Evolutionary conservation across 2,797 vertebrate species (phyloP).

Genomic region (Taenioides sp.): DNA sequence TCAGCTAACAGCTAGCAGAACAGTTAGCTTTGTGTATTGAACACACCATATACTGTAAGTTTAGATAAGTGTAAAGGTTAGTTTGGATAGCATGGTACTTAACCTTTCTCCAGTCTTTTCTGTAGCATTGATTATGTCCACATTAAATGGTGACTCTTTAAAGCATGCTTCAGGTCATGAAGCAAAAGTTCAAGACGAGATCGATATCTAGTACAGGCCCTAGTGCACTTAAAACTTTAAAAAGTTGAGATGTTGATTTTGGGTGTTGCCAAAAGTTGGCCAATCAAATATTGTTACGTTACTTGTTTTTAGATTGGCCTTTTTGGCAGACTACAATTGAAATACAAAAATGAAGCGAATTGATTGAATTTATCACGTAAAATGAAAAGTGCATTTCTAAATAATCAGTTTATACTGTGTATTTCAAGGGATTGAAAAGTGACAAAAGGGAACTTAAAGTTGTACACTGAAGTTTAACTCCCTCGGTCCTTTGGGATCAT

Average conservation of each 20-base stretch:
- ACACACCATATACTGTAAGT: slow-evolving; percentile 47
- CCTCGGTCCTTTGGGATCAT: slow-evolving; percentile 80
- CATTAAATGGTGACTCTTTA: slow-evolving; percentile 40
- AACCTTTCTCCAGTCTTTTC: not conserved
- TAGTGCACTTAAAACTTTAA: slow-evolving; percentile 55
- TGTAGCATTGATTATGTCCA: not conserved
- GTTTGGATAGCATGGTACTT: not conserved
- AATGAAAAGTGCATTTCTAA: not conserved
- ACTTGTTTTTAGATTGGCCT: not conserved
- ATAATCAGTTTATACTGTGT: slow-evolving; percentile 8
- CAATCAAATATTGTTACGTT: not conserved
- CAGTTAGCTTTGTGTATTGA: slow-evolving; percentile 63
- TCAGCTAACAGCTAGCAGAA: slow-evolving; percentile 60
- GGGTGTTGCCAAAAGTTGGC: too few species aligned
- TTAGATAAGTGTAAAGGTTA: slow-evolving; percentile 9
- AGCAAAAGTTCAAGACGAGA: slow-evolving; percentile 75
- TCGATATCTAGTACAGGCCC: slow-evolving; percentile 72
- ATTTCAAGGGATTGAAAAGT: slow-evolving; percentile 60
- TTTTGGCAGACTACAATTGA: not conserved
- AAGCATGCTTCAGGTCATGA: slow-evolving; percentile 63
- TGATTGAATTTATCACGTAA: not conserved
- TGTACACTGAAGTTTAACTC: slow-evolving; percentile 62
- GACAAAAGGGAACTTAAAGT: slow-evolving; percentile 50
- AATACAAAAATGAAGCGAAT: not conserved
- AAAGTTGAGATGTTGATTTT: slow-evolving; percentile 57